Evolutionary conservation across 2,888 invertebrate species (phyloP).

Genomic region (Gandaritis pyraliata): DNA sequence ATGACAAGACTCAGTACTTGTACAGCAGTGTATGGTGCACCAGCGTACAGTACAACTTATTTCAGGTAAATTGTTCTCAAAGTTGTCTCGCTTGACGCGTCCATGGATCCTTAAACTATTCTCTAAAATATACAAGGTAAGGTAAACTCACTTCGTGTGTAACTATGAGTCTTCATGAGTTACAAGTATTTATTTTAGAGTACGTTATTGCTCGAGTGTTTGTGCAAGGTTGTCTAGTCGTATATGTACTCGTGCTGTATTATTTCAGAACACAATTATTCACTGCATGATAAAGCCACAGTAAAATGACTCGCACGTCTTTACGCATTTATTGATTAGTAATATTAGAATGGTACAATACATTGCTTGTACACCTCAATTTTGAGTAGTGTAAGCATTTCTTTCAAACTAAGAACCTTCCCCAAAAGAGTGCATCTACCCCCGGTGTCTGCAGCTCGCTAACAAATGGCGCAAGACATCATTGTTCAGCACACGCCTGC

Average conservation of each 20-base stretch:
- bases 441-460: conserved; percentile 15
- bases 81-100: neutral
- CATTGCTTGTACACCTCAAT: too few species aligned
- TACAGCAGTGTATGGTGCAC: conserved; percentile 18
- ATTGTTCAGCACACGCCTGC: conserved; percentile 21
- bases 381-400: neutral
- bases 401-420: neutral
- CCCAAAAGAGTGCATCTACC: neutral
- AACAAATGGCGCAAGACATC: conserved; percentile 16
- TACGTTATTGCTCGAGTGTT: too few species aligned
- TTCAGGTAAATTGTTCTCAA: conserved; percentile 3
- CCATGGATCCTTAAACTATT: conserved; percentile 13
- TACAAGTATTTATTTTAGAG: conserved; percentile 4
- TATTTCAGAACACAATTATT: neutral
- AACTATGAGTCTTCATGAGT: neutral
- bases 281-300: too few species aligned
- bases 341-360: too few species aligned
- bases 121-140: conserved; percentile 12
- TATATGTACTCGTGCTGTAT: neutral
- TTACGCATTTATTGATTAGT: too few species aligned
- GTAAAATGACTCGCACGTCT: too few species aligned
- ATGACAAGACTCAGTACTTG: conserved; percentile 5
- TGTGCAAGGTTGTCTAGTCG: too few species aligned
- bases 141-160: conserved; percentile 8
- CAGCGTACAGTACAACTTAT: neutral